These are phyloP conservation scores for Daboia siamensis DNA, from an alignment of 2,113 vertebrate species.

Conservation along the genomic window DNA sequence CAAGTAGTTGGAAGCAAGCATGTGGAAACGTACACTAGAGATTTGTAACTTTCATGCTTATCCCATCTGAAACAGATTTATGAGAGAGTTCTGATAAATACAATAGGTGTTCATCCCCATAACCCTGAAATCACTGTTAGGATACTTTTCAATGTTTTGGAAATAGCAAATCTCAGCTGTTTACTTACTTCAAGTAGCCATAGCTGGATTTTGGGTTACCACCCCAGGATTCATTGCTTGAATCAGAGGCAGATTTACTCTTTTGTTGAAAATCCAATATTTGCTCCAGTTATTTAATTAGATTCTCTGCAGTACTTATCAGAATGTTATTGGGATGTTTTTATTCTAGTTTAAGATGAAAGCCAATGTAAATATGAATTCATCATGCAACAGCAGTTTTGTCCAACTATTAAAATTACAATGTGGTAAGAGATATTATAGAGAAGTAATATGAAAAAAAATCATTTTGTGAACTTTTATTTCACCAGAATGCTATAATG, in stretches of 20 bases:
- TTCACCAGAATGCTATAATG: not conserved
- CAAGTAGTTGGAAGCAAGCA: not conserved
- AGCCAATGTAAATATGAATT: not conserved
- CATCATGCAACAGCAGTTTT: not conserved
- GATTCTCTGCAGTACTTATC: not conserved
- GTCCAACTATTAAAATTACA: not conserved
- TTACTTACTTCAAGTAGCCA: not conserved
- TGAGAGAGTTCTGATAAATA: not conserved
- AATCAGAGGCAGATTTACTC: not conserved
- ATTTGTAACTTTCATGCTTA: not conserved
- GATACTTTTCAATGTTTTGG: not conserved
- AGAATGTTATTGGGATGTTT: not conserved
- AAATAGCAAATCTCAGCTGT: not conserved
- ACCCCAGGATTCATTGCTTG: not conserved
- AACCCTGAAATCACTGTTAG: not conserved
- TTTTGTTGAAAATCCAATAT: not conserved
- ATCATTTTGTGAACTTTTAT: not conserved
- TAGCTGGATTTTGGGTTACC: not conserved
- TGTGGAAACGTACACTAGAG: not conserved
- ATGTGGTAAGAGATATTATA: not conserved
- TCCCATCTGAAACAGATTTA: not conserved
- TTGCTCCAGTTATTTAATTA: not conserved
- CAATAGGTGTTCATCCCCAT: not conserved
- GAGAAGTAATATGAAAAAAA: not conserved
- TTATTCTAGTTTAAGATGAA: not conserved